Base-by-base conservation (phyloP, 2,888 invertebrate species). In the Rhagophthalmus giganteus region DNA sequence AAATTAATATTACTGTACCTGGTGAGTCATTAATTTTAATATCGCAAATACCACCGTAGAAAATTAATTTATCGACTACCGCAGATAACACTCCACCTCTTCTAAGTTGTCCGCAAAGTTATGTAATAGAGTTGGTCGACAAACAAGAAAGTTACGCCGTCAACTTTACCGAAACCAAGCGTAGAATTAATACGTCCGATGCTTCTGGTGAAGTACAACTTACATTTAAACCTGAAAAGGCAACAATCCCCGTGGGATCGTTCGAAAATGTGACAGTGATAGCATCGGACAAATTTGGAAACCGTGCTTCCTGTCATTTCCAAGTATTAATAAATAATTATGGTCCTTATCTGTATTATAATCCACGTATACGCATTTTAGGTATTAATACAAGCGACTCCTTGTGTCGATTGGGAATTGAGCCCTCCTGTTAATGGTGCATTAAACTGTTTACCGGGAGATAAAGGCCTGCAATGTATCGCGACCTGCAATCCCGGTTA, bases 351-450 rank as follows among this genome's bases (percentile, higher is more conserved):
- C n/a, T n/a, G n/a, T n/a, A n/a, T n/a, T n/a, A n/a, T n/a, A n/a
- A n/a, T n/a, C n/a, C n/a, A n/a, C n/a, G n/a, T n/a, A n/a, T n/a
- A n/a, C n/a, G n/a, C n/a, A 15, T 35, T 70, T 27, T 62, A 83
- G 82, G 86, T 90, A 2, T 90, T 92, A 0, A 92, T 94, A 0
- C 91, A 93, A 80, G 92, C 94, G 1, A 91, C 93, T 0, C 90
- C 92, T 8, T 97, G 97, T 66, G 94, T 94, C 0, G 91, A 94
- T 65, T 95, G 95, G 93, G 94, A 96, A 69, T 74, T 97, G 3
- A 87, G 88, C 70, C 85, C 91, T 2, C 94, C 96, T 1, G 87
- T 88, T 0, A 88, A 94, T 72, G 95, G 95, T 32, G 89, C 87
- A 34, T 78, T 94, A 15, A 92, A 93, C 67, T 94, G 94, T 65